A percentile compares a stretch with the other conserved stretches of the same genome.
Conservation (phyloP, 2,113 vertebrate genomes). For the Columbina picui region DNA sequence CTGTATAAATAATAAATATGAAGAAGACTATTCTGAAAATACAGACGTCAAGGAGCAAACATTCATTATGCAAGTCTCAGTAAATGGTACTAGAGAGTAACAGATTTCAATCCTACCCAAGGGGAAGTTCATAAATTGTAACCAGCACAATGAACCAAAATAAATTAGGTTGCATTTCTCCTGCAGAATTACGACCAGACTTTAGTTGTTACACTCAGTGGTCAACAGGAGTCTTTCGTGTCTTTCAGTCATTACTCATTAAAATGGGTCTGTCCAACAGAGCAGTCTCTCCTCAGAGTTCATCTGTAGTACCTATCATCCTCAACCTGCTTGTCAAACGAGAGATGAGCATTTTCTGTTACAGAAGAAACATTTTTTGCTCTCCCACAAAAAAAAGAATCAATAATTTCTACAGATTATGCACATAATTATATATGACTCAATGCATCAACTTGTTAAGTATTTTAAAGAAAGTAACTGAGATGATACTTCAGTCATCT, state of each 20-base stretch:
- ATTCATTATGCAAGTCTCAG: background rate
- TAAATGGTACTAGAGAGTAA: background rate
- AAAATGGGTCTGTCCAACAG: background rate
- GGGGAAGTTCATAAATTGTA: background rate
- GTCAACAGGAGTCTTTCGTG: background rate
- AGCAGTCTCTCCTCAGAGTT: background rate
- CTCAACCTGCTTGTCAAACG: background rate
- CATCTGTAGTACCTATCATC: background rate
- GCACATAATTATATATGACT: background rate
- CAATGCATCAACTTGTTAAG: background rate
- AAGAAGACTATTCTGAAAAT: background rate
- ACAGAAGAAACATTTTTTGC: background rate
- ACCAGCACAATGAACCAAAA: background rate
- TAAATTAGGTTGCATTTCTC: background rate
- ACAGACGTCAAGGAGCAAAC: background rate
- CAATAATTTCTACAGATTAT: background rate
- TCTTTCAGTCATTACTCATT: background rate
- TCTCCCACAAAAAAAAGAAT: background rate
- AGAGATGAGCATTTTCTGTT: background rate
- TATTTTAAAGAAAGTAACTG: background rate
- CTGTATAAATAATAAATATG: background rate
- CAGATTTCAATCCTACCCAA: background rate
- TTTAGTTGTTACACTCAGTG: background rate
- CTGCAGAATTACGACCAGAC: background rate
- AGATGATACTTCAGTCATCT: background rate